phyloP scores from a whole-genome alignment of 2,888 invertebrate genomes.

The Tuta absoluta region DNA sequence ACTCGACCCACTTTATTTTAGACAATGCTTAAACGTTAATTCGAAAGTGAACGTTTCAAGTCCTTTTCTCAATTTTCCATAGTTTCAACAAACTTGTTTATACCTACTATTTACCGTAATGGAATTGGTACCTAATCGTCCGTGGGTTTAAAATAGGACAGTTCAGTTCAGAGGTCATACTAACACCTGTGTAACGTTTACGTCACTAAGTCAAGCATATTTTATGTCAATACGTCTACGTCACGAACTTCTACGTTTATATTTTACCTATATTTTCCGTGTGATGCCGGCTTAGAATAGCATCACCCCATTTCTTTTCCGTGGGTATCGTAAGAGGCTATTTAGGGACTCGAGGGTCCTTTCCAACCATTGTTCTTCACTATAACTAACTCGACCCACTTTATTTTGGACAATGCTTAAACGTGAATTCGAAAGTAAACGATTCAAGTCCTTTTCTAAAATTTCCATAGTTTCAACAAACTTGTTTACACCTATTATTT shows the following conservation, averaged over 20 bases:
- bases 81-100: not conserved
- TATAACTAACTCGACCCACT: not conserved
- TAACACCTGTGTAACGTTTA: not conserved
- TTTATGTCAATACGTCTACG: not conserved
- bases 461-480: too few species aligned
- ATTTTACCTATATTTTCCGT: too few species aligned
- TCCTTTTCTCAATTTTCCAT: not conserved
- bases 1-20: not conserved
- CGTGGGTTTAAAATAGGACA: not conserved
- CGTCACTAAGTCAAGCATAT: slow-evolving; percentile 3
- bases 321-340: too few species aligned
- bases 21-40: not conserved
- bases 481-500: too few species aligned
- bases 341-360: too few species aligned
- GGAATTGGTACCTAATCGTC: not conserved
- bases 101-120: not conserved
- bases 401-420: not conserved
- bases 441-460: not conserved
- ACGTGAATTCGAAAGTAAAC: not conserved
- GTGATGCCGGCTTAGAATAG: too few species aligned
- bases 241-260: not conserved
- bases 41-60: not conserved
- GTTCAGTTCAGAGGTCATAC: slow-evolving; percentile 1
- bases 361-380: not conserved
- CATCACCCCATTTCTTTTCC: too few species aligned